phyloP scores from a whole-genome alignment of 1,140 invertebrate genomes.

The Bombus confusus region DNA sequence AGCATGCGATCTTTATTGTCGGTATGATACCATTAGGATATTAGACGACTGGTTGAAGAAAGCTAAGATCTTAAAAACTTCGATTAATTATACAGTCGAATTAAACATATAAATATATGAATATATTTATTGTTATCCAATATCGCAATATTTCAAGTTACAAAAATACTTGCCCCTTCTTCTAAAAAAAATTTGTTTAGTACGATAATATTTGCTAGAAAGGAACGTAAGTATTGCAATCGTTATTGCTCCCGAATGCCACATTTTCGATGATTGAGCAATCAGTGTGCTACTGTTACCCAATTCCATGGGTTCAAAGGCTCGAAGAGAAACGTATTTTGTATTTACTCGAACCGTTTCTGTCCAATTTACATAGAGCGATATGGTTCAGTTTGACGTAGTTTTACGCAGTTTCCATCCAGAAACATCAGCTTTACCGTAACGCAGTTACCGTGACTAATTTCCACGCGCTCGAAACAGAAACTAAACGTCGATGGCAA shows the following conservation, averaged over 20 bases:
- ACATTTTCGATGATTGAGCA: too few species aligned
- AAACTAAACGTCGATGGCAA: conserved; percentile 32
- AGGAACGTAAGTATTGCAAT: too few species aligned
- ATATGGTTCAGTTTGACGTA: background rate
- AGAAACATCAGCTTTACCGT: background rate
- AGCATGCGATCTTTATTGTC: background rate
- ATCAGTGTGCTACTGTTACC: background rate
- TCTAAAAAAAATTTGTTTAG: too few species aligned
- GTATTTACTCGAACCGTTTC: background rate
- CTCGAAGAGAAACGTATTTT: background rate
- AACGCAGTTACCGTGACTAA: conserved; percentile 16
- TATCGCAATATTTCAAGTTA: too few species aligned
- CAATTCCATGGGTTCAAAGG: background rate
- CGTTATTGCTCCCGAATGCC: too few species aligned
- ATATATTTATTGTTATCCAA: too few species aligned
- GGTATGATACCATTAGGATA: background rate
- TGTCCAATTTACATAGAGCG: background rate
- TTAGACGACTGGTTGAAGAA: background rate
- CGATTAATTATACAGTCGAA: too few species aligned
- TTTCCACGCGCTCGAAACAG: background rate
- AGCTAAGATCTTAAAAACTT: too few species aligned
- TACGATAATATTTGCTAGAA: too few species aligned
- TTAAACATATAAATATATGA: too few species aligned
- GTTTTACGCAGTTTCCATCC: background rate
- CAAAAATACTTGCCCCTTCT: too few species aligned